Percentiles rank a stretch among this genome's conserved stretches.
These are phyloP conservation scores for Clarias platycephalus DNA, from an alignment of 2,797 vertebrate genomes.

Conservation along the genomic window DNA sequence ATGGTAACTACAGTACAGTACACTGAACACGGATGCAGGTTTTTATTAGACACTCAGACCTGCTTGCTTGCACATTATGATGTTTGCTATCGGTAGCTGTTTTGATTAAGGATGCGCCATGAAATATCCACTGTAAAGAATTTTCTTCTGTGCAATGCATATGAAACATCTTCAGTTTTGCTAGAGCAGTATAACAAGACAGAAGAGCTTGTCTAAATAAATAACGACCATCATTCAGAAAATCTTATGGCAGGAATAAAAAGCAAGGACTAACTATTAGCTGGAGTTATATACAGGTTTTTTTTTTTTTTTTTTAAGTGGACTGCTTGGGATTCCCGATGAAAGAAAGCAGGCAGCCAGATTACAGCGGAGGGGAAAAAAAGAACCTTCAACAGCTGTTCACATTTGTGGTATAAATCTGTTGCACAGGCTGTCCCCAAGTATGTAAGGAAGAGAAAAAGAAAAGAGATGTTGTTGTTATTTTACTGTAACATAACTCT, in stretches of 20 bases:
- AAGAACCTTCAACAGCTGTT: conserved; percentile 50
- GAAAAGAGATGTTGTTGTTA: not conserved
- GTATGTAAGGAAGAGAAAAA: conserved; percentile 8
- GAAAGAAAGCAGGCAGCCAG: conserved; percentile 46
- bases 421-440: conserved; percentile 35
- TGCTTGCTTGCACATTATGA: not conserved
- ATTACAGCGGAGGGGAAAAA: not conserved
- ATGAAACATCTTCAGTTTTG: not conserved
- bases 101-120: not conserved
- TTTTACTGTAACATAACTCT: not conserved
- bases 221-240: not conserved
- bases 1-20: conserved; percentile 2
- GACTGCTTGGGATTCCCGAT: conserved; percentile 25
- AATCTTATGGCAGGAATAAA: not conserved
- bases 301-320: not conserved
- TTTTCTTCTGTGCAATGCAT: not conserved
- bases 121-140: not conserved
- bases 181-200: not conserved
- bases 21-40: conserved; percentile 15
- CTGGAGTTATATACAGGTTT: not conserved
- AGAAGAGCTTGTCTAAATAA: not conserved
- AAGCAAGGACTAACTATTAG: not conserved
- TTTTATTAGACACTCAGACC: conserved; percentile 8
- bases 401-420: conserved; percentile 47
- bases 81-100: not conserved